phyloP scores from a whole-genome alignment of 2,888 invertebrate species.

The Ametastegia equiseti region DNA sequence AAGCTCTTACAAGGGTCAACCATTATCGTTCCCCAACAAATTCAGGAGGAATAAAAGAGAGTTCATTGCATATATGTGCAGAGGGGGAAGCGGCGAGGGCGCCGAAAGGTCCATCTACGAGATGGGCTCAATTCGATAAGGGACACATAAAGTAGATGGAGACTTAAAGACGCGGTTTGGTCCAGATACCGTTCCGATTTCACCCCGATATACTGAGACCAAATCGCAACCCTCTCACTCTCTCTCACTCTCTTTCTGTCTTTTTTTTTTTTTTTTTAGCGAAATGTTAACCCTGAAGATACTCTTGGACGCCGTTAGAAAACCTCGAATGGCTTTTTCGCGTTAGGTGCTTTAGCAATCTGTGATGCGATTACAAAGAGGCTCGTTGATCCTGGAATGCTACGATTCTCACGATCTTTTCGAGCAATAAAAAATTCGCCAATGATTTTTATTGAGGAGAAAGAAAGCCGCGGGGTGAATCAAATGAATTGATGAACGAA shows the following conservation, averaged over 20 bases:
- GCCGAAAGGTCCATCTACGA: constrained; percentile 61
- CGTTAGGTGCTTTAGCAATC: constrained; percentile 41
- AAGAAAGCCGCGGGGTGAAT: background rate
- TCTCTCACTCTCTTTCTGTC: background rate
- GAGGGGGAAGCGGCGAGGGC: constrained; percentile 60
- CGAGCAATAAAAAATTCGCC: background rate
- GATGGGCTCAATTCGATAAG: constrained; percentile 61
- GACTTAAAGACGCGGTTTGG: constrained; percentile 57
- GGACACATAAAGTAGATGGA: constrained; percentile 59
- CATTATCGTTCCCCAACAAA: constrained; percentile 64
- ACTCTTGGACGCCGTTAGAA: constrained; percentile 44
- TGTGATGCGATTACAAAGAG: constrained; percentile 30
- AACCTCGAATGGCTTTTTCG: constrained; percentile 46
- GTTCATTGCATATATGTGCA: constrained; percentile 59
- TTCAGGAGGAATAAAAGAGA: constrained; percentile 61
- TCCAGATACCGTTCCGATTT: constrained; percentile 46
- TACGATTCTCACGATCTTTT: background rate
- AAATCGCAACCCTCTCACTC: constrained; percentile 39
- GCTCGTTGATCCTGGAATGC: background rate
- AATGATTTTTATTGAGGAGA: background rate
- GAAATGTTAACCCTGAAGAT: constrained; percentile 21
- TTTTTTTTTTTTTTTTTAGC: background rate
- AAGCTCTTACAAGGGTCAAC: constrained; percentile 57
- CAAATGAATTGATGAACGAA: background rate
- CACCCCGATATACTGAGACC: constrained; percentile 45